Evolutionary conservation across 92 coral and sea anemone genomes (phyloP), one percentile per base, ranked within the genome.

Genomic region (Paragorgia papillata): DNA sequence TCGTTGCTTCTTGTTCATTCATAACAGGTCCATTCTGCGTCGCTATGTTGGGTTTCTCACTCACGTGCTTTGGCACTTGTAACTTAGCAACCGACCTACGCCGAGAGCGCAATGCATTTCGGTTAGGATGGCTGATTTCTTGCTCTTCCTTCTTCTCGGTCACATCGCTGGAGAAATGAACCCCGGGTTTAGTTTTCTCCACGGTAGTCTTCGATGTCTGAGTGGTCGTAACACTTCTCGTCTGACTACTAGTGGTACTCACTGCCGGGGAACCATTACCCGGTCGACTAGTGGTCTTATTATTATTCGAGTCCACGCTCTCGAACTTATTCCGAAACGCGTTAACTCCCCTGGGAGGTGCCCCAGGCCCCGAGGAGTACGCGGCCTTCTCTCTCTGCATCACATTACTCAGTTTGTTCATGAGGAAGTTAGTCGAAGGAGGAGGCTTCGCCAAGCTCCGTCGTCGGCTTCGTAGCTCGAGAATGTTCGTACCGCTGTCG

Each of bases 401-500:
- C 78, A 71, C 78, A 34, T 71, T 71, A 37, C 78, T 71, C 17
- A 71, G 64, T 27, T 71, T 71, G 19, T 71, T 71, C 63, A 71
- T 57, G 30, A 71, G 78, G 31, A 71, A 71, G n/a, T 49, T 71
- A 28, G 78, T 71, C 29, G 78, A 71, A 57, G 64, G 62, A 14
- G 78, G 48, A 0, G 78, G 78, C 53, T 71, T 71, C 53, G 78
- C 78, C 64, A 71, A 34, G 22, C 78, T 71, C 54, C 78, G 78
- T 71, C 78, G 62, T 54, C 78, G 78, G 35, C 78, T 71, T 51
- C 78, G 78, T 22, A 71, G 50, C 53, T 71, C 78, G 64, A 71
- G 78, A 37, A 71, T 71, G 50, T 71, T 71, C 64, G 78, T 29
- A 18, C 78, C 78, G 51, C 78, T 71, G 64, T 71, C 78, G 48